Evolutionary conservation across 2,113 vertebrate species (phyloP).

Genomic region (Apistogramma diplotaenia): DNA sequence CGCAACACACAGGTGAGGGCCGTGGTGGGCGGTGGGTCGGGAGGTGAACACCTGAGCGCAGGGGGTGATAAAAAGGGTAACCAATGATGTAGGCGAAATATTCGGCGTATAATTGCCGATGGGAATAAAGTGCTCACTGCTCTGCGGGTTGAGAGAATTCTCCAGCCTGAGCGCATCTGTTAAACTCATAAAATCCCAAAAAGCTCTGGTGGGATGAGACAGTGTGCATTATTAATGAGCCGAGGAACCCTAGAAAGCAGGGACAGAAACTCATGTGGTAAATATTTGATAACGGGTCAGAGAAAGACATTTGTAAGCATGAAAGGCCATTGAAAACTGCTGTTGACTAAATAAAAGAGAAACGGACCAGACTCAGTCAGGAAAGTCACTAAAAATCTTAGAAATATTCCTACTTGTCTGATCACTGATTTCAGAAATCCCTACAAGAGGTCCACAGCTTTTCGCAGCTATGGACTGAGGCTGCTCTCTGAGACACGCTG

Average conservation of each 20-base stretch:
- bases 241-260: not conserved
- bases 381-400: not conserved
- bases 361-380: not conserved
- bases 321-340: not conserved
- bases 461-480: not conserved
- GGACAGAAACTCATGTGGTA: not conserved
- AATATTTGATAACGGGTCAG: not conserved
- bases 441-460: not conserved
- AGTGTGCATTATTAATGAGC: constrained; percentile 9
- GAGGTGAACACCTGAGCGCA: constrained; percentile 84
- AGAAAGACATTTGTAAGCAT: not conserved
- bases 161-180: not conserved
- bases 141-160: not conserved
- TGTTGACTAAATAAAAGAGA: not conserved
- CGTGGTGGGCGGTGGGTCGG: constrained; percentile 92
- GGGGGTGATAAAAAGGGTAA: not conserved
- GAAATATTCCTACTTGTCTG: not conserved
- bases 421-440: not conserved
- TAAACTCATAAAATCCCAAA: constrained; percentile 10
- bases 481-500: not conserved
- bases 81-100: no score
- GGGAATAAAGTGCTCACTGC: constrained; percentile 30
- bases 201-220: not conserved
- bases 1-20: constrained; percentile 99
- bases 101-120: constrained; percentile 12